These are phyloP conservation scores for Pollenia labialis DNA, from an alignment of 2,888 invertebrate genomes.

Conservation along the genomic window DNA sequence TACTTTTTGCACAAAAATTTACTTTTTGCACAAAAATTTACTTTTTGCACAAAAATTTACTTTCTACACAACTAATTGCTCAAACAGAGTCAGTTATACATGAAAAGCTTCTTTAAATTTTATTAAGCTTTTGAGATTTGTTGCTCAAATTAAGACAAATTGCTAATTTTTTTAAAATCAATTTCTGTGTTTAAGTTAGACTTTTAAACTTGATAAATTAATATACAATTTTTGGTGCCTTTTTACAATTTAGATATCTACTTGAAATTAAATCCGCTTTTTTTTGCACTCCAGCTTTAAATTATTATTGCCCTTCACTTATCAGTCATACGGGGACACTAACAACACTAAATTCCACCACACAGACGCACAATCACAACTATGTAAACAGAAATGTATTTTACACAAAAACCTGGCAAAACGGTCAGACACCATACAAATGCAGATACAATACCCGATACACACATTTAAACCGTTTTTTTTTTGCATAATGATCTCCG, in stretches of 20 bases:
- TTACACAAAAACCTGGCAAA: neutral
- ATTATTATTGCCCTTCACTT: slow-evolving; percentile 16
- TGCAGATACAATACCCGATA: neutral
- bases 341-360: neutral
- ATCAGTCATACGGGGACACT: neutral
- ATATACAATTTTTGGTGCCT: neutral
- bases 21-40: too few species aligned
- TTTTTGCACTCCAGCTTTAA: neutral
- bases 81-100: too few species aligned
- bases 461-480: neutral
- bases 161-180: too few species aligned
- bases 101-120: too few species aligned
- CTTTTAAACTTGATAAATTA: too few species aligned
- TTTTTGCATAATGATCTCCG: neutral
- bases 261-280: slow-evolving; percentile 6
- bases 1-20: too few species aligned
- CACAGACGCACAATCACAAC: neutral
- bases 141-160: too few species aligned
- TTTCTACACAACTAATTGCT: too few species aligned
- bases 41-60: too few species aligned
- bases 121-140: too few species aligned
- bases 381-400: too few species aligned
- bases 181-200: too few species aligned
- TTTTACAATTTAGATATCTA: neutral
- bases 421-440: slow-evolving; percentile 12